Base-by-base conservation (phyloP, 2,888 invertebrate genomes). In the Andrena trimmerana region DNA sequence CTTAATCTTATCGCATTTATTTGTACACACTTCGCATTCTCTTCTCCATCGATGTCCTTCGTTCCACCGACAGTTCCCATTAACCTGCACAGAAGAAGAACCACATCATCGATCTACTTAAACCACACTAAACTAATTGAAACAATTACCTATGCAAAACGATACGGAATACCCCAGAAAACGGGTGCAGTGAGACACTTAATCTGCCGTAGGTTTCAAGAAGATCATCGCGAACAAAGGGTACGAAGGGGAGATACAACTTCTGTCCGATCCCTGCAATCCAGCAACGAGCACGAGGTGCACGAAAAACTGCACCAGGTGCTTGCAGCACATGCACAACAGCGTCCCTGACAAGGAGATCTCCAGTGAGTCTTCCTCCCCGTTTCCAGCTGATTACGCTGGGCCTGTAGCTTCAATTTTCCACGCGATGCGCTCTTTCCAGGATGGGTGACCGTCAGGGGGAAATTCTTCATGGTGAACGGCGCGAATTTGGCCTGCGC, bases 401-500 rank as follows among this genome's bases (percentile, higher is more conserved):
- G 16, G 42, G 42, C 13, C 7, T 13, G 13, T 10, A 0, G 24
- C 2, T 36, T 5, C 1, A 16, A 16, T 8, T 50, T n/a, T 24
- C 20, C 16, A 0, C 29, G 20, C n/a, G n/a, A 27, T 54, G 13
- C n/a, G 7, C 13, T 48, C 8, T 10, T 36, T n/a, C 13, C 81
- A 94, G 94, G 93, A 81, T 96, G 96, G 96, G 94, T 95, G 86
- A 96, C 95, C 16, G 95, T 97, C 16, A 95, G 95, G 78, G 97
- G 97, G 0, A 96, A 95, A 92, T 97, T 96, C 93, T 96, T 97
- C 88, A 97, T 97, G 95, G 96, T 98, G 20, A 97, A 96, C 89
- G 96, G 96, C 67, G 97, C 97, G 29, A 97, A 97, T 90, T 96
- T 97, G 65, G 96, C 96, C 57, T 97, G 97, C 92, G 96, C 97